Conservation (phyloP, 2,797 vertebrate species). For the Huso huso region DNA sequence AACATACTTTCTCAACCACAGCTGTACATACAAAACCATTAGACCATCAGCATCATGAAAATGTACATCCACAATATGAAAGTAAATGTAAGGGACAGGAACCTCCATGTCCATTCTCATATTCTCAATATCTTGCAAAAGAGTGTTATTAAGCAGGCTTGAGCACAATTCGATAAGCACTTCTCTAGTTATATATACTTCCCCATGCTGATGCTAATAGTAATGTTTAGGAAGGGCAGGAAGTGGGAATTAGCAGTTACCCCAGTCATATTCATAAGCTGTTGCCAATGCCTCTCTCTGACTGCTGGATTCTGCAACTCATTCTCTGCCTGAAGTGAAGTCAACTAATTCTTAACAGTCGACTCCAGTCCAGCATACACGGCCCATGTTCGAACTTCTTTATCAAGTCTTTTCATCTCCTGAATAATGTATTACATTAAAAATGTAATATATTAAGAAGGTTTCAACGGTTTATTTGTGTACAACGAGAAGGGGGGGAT, state of each 20-base stretch:
- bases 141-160: too few relatives aligned
- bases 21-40: too few relatives aligned
- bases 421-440: slow-evolving; percentile 16
- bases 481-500: too few relatives aligned
- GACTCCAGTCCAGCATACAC: slow-evolving; percentile 54
- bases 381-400: slow-evolving; percentile 58
- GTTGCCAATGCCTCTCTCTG: slow-evolving; percentile 60
- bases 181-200: too few relatives aligned
- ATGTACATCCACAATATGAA: too few relatives aligned
- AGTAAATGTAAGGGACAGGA: too few relatives aligned
- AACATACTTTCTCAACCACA: neutral
- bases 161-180: too few relatives aligned
- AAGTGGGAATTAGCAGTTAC: slow-evolving; percentile 20
- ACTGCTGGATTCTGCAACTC: slow-evolving; percentile 58
- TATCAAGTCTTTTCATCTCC: slow-evolving; percentile 68
- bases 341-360: slow-evolving; percentile 58
- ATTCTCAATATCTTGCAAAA: neutral
- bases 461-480: too few relatives aligned
- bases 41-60: too few relatives aligned
- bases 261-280: slow-evolving; percentile 60
- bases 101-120: too few relatives aligned
- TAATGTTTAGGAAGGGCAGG: neutral
- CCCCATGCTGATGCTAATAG: too few relatives aligned
- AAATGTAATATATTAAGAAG: neutral
- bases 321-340: slow-evolving; percentile 64